These are phyloP conservation scores for Scytalopus superciliaris DNA, from an alignment of 2,113 vertebrate species.

Conservation along the genomic window DNA sequence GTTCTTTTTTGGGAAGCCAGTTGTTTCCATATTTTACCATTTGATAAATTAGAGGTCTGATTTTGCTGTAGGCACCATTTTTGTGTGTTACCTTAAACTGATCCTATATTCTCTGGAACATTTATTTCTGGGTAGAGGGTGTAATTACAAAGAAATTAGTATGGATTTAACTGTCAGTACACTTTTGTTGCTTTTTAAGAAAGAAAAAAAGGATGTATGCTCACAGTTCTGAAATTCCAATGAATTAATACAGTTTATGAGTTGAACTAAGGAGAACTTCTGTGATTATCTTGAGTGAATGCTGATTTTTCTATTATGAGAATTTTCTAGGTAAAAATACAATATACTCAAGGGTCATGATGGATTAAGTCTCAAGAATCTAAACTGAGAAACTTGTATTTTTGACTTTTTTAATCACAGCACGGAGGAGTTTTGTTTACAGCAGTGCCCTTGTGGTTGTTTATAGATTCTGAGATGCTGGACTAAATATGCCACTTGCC, in stretches of 20 bases:
- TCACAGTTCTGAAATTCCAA: background rate
- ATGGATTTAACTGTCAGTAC: background rate
- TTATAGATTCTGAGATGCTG: background rate
- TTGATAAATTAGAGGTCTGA: background rate
- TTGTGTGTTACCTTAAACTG: background rate
- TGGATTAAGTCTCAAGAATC: constrained; percentile 14
- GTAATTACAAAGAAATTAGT: background rate
- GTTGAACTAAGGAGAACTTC: background rate
- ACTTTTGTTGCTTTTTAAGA: background rate
- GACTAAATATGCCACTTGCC: background rate
- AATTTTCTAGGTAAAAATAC: constrained; percentile 18
- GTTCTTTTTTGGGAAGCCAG: background rate
- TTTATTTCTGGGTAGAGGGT: background rate
- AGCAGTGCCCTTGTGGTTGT: background rate
- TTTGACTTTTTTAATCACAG: constrained; percentile 5
- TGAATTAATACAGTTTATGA: background rate
- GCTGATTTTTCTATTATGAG: background rate
- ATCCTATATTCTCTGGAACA: background rate
- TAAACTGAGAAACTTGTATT: constrained; percentile 4
- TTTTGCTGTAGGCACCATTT: background rate
- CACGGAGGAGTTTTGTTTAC: background rate
- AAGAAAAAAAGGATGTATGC: background rate
- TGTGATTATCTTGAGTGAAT: background rate
- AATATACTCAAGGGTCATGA: background rate
- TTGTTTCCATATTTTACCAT: background rate